phyloP scores from a whole-genome alignment of 2,888 invertebrate genomes.

The Drosophila mettleri region DNA sequence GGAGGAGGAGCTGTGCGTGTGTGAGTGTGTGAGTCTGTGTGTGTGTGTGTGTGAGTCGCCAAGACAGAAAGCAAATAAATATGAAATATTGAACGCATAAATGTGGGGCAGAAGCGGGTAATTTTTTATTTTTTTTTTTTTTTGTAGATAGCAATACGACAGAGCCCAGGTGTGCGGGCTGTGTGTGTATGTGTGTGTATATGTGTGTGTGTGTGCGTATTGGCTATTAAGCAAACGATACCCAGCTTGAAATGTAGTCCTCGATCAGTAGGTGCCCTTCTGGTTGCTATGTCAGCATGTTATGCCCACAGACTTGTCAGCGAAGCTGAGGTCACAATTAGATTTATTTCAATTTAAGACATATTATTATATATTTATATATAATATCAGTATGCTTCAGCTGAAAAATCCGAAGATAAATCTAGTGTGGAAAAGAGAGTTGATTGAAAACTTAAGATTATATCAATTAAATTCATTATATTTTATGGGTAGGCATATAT shows the following conservation, averaged over 20 bases:
- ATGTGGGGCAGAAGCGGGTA: constrained; percentile 70
- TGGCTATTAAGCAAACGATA: constrained; percentile 63
- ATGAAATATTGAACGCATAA: constrained; percentile 77
- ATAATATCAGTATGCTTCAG: too few species aligned
- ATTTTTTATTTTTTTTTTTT: constrained; percentile 66
- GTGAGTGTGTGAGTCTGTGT: constrained; percentile 18
- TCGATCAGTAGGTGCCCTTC: neutral
- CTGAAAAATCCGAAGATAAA: too few species aligned
- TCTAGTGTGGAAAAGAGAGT: too few species aligned
- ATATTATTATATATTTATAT: too few species aligned
- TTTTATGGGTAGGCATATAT: too few species aligned
- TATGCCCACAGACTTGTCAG: neutral
- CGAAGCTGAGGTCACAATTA: neutral
- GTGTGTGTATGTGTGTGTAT: neutral
- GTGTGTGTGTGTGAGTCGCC: constrained; percentile 21
- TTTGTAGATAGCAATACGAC: constrained; percentile 53
- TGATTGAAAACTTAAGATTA: too few species aligned
- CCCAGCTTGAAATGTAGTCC: constrained; percentile 11
- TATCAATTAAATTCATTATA: too few species aligned
- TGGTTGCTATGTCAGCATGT: constrained; percentile 1
- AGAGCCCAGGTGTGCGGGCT: constrained; percentile 13
- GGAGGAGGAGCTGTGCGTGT: constrained; percentile 46
- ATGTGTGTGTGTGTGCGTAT: constrained; percentile 48
- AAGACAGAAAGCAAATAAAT: constrained; percentile 69
- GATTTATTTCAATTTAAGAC: too few species aligned